Base-by-base conservation (phyloP, 2,113 vertebrate species). In the Aix galericulata region DNA sequence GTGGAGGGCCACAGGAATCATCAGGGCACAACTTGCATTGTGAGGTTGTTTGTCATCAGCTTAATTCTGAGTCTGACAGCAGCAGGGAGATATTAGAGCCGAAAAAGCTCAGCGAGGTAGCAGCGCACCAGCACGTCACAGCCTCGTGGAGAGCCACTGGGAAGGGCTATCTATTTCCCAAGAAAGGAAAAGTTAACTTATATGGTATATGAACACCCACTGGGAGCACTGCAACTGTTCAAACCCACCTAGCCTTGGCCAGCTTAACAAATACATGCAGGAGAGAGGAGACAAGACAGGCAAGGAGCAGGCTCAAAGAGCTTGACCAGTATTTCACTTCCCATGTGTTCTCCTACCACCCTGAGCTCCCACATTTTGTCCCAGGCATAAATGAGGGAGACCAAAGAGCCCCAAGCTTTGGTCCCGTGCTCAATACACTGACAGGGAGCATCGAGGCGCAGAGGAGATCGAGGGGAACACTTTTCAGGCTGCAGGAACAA, bases 101-200 rank as follows among this genome's bases (percentile, higher is more conserved):
- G 48, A 72, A 17, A 64, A 36, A 72, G 69, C 48, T 53, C 25
- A 53, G 69, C 26, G 20, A 18, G 34, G 34, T 36, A 18, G 27
- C 17, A 7, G 26, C 11, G 16, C 27, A 27, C 62, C 62, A 38
- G 68, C 69, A 72, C 48, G 13, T 72, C 26, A 21, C 34, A 7
- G 42, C 29, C 29, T 42, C 29, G 16, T 20, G 16, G n/a, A 29
- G n/a, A 20, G 50, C 34, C 13, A 50, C 25, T 14, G 16, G 48
- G 5, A 58, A 81, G 55, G 15, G 71, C 38, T 40, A 56, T 4
- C 44, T 17, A 73, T 26, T 17, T 9, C 17, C 55, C 21, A 46
- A 56, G 34, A 90, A 94, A 90, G 23, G 7, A 83, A 86, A 88
- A 69, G 68, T 44, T 73, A 91, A 88, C 53, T 73, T 62, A 32